Evolutionary conservation across 1,140 invertebrate species (phyloP).

Genomic region (Theocolax elegans): DNA sequence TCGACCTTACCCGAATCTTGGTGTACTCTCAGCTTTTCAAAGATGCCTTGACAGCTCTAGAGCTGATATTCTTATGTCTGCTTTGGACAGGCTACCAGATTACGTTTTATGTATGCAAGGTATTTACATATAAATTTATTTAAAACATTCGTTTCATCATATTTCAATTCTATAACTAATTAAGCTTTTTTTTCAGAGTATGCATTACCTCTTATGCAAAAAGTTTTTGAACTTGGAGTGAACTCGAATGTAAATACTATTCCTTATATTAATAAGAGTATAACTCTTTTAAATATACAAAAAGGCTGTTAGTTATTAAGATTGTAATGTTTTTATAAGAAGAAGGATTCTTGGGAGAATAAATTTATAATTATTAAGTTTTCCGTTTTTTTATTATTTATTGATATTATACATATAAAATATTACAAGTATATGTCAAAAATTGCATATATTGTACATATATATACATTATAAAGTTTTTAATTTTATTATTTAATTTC

Average conservation of each 20-base stretch:
- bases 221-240: conserved; percentile 86
- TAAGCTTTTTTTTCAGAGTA: conserved; percentile 74
- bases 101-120: conserved; percentile 83
- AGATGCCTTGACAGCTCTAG: conserved; percentile 83
- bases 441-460: no score
- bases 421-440: not conserved
- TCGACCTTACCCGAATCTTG: conserved; percentile 70
- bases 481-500: no score
- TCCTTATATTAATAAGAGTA: conserved; percentile 81
- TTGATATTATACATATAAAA: no score
- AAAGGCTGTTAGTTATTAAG: conserved; percentile 74
- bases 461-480: no score
- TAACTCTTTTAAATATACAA: conserved; percentile 84
- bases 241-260: conserved; percentile 82
- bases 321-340: conserved; percentile 35
- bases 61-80: conserved; percentile 81
- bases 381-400: conserved; percentile 7
- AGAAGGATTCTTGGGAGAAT: conserved; percentile 30
- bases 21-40: conserved; percentile 80
- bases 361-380: conserved; percentile 35
- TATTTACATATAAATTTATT: conserved; percentile 57
- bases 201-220: conserved; percentile 79
- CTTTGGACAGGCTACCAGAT: conserved; percentile 86
- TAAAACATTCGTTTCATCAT: no score
- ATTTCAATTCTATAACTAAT: conserved; percentile 23